Conservation (phyloP, 2,113 vertebrate genomes). For the Petromus typicus region DNA sequence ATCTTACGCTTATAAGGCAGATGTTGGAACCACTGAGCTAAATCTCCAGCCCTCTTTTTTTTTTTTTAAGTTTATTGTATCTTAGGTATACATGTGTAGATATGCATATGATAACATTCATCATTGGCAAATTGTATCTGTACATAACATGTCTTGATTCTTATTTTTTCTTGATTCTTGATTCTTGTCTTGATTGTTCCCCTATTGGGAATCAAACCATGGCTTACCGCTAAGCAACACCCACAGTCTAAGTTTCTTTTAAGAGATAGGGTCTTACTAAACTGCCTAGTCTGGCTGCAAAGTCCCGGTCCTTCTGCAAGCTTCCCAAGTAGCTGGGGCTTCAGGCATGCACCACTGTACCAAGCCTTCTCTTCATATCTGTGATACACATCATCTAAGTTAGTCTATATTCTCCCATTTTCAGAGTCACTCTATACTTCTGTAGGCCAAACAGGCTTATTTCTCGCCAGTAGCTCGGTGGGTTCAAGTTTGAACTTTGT, state of each 20-base stretch:
- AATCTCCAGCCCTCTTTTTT: background rate
- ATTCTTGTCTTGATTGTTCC: too few species aligned
- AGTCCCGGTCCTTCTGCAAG: background rate
- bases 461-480: slow-evolving; percentile 7
- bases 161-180: too few species aligned
- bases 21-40: too few species aligned
- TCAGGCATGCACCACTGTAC: too few species aligned
- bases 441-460: background rate
- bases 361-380: background rate
- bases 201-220: background rate
- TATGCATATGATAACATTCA: too few species aligned
- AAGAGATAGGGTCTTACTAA: background rate
- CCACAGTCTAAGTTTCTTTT: background rate
- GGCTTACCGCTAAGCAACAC: background rate
- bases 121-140: too few species aligned
- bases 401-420: background rate
- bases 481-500: slow-evolving; percentile 10
- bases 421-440: background rate
- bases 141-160: too few species aligned
- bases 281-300: background rate
- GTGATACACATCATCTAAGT: background rate
- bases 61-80: background rate
- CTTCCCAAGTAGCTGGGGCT: background rate
- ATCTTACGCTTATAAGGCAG: too few species aligned
- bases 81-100: too few species aligned